Evolutionary conservation across 2,888 invertebrate species (phyloP), one percentile per base, ranked within the genome.

Genomic region (Cecidostiba fungosa): DNA sequence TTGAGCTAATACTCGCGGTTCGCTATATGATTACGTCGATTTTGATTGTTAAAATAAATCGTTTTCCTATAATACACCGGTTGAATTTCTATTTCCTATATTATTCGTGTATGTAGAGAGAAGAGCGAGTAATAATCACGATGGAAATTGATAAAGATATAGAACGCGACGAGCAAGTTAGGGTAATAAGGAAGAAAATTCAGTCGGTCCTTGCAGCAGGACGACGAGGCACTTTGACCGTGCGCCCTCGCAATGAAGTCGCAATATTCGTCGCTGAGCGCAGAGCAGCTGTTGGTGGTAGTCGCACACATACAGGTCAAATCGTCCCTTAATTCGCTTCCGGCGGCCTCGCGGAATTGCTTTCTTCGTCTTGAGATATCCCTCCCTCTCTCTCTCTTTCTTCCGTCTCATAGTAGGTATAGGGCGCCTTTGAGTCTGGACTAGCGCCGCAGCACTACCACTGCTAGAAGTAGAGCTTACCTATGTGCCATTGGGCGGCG

Each of bases 301-400:
- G 59, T 39, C 66, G 14, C 26, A 72, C 72, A 43, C 43, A 72
- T 39, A 77, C 26, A 66, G 73, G 73, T 72, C 39, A 85, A 79
- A 82, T 85, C 82, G 82, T 66, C 79, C 85, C 85, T 90, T 90
- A 90, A 90, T 91, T 91, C 88, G 88, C 88, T 89, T 88, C 82
- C 87, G 89, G 90, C 87, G 89, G 90, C 88, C 88, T 87, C 88
- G 88, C 87, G 89, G 89, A 91, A 92, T 91, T 91, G 91, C 90
- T 91, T 92, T 91, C 92, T 92, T 92, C 91, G 90, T 89, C 90
- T 90, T 89, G 89, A 88, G 88, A 88, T 88, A 86, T 82, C 19
- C 19, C 16, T 50, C 69, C 8, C 59, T 19, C 26, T 19, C 59
- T 47, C 69, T 14, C 54, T 16, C 36, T 23, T 14, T 43, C 77